phyloP scores from a whole-genome alignment of 2,888 invertebrate species.

The Reticulitermes lucifugus region DNA sequence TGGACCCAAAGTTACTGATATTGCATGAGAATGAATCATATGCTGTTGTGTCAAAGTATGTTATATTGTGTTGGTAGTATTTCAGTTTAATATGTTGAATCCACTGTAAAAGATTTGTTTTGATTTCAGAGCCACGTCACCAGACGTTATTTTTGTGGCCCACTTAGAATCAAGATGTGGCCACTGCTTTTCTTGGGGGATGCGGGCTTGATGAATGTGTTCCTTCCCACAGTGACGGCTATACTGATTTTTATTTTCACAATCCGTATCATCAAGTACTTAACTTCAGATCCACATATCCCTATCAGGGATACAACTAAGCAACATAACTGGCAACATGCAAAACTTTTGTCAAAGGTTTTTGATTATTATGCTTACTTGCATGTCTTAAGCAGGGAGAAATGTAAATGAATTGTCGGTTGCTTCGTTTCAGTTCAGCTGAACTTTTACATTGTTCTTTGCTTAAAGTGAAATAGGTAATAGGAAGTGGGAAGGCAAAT shows the following conservation, averaged over 20 bases:
- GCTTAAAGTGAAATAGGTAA: no score
- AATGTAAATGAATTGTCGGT: no score
- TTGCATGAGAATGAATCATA: no score
- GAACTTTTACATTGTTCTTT: no score
- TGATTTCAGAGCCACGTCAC: not conserved
- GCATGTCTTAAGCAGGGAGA: no score
- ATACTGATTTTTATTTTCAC: conserved; percentile 40
- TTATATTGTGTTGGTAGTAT: no score
- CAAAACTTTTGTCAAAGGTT: conserved; percentile 65
- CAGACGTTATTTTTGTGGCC: not conserved
- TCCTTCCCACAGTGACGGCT: conserved; percentile 37
- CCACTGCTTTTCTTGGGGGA: conserved; percentile 40
- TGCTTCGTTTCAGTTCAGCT: no score
- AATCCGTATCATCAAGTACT: conserved; percentile 61
- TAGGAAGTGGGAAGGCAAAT: no score
- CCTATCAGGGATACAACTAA: conserved; percentile 66
- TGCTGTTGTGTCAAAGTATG: no score
- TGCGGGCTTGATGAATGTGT: conserved; percentile 36
- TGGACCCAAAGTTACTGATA: no score
- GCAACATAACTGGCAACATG: conserved; percentile 68
- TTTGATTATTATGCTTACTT: not conserved
- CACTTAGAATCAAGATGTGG: conserved; percentile 34
- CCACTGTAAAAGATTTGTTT: not conserved
- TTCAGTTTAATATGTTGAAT: no score
- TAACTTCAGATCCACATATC: conserved; percentile 64